Evolutionary conservation across 1,140 invertebrate genomes (phyloP), one percentile per base, ranked within the genome.

Genomic region (Maconellicoccus hirsutus): DNA sequence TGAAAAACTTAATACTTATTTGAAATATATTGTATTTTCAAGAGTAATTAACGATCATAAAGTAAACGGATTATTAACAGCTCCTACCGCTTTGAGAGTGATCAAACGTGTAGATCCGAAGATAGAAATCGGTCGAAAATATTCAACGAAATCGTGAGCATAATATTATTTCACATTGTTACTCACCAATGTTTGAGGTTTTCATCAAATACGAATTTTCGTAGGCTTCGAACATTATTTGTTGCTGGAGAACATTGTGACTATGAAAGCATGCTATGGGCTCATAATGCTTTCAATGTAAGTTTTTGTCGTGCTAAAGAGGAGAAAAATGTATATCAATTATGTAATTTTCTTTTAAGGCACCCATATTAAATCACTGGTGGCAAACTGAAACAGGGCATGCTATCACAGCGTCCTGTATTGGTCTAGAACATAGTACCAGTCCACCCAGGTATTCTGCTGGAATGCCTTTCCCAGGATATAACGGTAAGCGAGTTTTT

Each of bases 321-420:
- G 16, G n/a, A 52, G 2, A 52, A 52, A 16, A 16, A 16, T 52
- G 16, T 7, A 6, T 38, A 52, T 16, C 10, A 52, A 52, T 16
- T 66, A 23, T 19, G n/a, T 33, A 21, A 23, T 71, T 27, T 70
- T 69, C 42, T 72, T 33, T 70, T 26, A 39, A 80, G 73, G 90
- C 91, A 1, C 92, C 93, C 0, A 86, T 95, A 8, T 77, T 96
- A 21, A 96, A 98, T 79, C 89, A 97, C 78, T 98, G 93, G 93
- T 98, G 94, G 94, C 94, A 97, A 81, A 95, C 92, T 4, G 94
- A 97, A 81, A 93, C 92, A 0, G 94, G 93, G 0, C 93, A 93
- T 73, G 86, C 93, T 0, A 91, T 96, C 14, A 94, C 93, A 0
- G 87, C 91, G 0, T 86, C 87, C 0, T 94, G 90, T 79, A 75